Conservation (phyloP, 2,888 invertebrate genomes). For the Meliscaeva auricollis region DNA sequence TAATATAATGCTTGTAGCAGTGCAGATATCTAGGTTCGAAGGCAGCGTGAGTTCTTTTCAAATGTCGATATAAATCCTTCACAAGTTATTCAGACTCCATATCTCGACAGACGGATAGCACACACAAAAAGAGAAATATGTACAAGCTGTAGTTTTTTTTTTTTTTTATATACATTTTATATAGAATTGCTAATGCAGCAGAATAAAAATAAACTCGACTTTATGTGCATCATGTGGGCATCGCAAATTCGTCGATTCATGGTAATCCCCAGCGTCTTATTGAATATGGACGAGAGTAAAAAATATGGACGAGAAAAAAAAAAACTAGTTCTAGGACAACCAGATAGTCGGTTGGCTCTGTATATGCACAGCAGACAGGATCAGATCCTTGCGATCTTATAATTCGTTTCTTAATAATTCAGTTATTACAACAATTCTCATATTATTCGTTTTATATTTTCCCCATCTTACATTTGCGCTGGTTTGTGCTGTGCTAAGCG, state of each 20-base stretch:
- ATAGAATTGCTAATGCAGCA: conserved; percentile 62
- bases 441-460: conserved; percentile 26
- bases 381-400: conserved; percentile 53
- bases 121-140: not conserved
- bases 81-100: conserved; percentile 54
- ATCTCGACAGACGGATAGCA: conserved; percentile 45
- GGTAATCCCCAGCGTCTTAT: conserved; percentile 54
- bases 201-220: conserved; percentile 35
- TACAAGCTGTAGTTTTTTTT: conserved; percentile 21
- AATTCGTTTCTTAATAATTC: conserved; percentile 73
- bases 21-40: not conserved
- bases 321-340: conserved; percentile 59
- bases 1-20: not conserved
- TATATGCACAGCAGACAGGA: conserved; percentile 37
- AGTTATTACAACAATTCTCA: conserved; percentile 69
- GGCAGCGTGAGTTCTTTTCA: conserved; percentile 31
- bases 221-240: conserved; percentile 33
- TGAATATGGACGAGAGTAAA: conserved; percentile 40
- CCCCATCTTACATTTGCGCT: conserved; percentile 17
- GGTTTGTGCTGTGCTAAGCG: not conserved
- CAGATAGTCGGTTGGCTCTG: not conserved
- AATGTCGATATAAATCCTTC: conserved; percentile 62
- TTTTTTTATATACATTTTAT: conserved; percentile 25
- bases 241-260: conserved; percentile 11
- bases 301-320: not conserved